phyloP scores from a whole-genome alignment of 2,113 vertebrate genomes.

The Tiliqua scincoides region DNA sequence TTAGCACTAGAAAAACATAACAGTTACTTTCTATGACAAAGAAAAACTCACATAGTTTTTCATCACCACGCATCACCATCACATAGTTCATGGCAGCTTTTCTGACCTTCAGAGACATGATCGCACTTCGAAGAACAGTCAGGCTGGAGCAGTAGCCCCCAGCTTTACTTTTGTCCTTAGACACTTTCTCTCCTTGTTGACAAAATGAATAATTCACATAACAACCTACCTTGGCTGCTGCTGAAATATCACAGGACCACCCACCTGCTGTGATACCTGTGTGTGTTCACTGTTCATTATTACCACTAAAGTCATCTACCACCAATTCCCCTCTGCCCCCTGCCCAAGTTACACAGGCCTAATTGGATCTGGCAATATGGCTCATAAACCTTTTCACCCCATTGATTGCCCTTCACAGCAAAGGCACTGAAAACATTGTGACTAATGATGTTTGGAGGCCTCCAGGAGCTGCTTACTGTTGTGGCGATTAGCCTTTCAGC shows the following conservation, averaged over 20 bases:
- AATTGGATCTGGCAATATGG: background rate
- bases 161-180: background rate
- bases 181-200: background rate
- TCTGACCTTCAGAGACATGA: background rate
- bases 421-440: background rate
- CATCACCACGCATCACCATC: too few relatives aligned
- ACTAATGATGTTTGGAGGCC: conserved; percentile 15
- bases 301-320: background rate
- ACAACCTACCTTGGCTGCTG: background rate
- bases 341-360: background rate
- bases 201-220: background rate
- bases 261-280: background rate
- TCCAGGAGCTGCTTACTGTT: conserved; percentile 11
- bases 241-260: background rate
- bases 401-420: conserved; percentile 20
- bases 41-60: too few relatives aligned
- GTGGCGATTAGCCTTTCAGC: background rate
- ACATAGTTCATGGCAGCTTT: background rate
- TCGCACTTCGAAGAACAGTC: background rate
- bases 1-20: background rate
- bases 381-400: background rate
- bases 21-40: background rate
- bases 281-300: background rate
- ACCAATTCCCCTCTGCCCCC: background rate
- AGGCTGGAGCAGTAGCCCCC: background rate